Evolutionary conservation across 53 echinoderm and acorn worm genomes (phyloP), one percentile per base, ranked within the genome.

Genomic region (Astropecten irregularis): DNA sequence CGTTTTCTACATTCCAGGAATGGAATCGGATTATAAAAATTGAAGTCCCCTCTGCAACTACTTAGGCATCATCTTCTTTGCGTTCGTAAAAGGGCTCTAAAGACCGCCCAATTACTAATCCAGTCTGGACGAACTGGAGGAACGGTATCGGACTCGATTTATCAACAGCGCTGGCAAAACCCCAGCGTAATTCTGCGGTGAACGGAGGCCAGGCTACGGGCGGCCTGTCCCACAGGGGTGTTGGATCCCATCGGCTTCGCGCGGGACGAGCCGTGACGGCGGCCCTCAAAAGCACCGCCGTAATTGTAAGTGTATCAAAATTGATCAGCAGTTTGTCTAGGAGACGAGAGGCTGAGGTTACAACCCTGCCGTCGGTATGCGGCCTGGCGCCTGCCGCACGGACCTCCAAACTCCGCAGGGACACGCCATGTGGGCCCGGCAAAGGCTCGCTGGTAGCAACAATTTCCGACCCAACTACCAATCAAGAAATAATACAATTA

Each of bases 261-360:
- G 62, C 44, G 61, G 72, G 66, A 66, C 66, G 49, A 85, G 84
- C 39, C 55, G 40, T 46, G 31, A 34, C 59, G 84, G 59, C 63
- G 73, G 72, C 85, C 61, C 73, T 55, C 71, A 85, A 85, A 85
- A 73, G 73, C 33, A 66, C 85, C 85, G 85, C 72, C 54, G 55
- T 85, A 85, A 85, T 85, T 85, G 85, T 85, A 85, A 85, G 85
- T 85, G 85, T 85, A 85, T 85, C 85, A 71, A 71, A 85, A 61
- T 73, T 73, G 71, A 85, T 85, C 69, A 85, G 71, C 71, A 85
- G 85, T 58, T 85, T 85, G 85, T 85, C 85, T 84, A 60, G 36
- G 22, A 34, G 31, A 55, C 69, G 35, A 61, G 69, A 20, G 48
- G 66, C 61, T 72, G 84, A 62, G 84, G 84, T 84, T 84, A 63